Percentiles rank a stretch among this genome's conserved stretches.
Conservation (phyloP, 2,888 invertebrate species). For the Entomobrya multifasciata region DNA sequence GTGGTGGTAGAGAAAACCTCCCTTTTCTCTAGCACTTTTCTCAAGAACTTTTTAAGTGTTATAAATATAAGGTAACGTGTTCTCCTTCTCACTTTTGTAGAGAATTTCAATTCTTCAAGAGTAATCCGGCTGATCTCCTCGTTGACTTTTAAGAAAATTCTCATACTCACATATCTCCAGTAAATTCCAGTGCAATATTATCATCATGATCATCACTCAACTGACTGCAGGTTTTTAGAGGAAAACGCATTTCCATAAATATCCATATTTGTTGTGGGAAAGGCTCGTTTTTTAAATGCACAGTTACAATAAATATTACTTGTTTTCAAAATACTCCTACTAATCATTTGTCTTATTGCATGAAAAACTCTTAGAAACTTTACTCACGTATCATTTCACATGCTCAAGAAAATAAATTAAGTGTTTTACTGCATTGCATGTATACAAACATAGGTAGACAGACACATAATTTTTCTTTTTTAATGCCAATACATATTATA, state of each 20-base stretch:
- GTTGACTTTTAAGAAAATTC: constrained; percentile 19
- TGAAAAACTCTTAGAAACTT: not conserved
- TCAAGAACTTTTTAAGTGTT: constrained; percentile 31
- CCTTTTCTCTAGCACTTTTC: constrained; percentile 12
- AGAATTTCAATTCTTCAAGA: constrained; percentile 1
- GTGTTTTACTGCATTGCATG: not conserved
- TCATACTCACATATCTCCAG: not conserved
- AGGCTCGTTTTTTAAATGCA: not conserved
- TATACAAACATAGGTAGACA: no score
- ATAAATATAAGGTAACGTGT: not conserved
- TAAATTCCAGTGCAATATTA: constrained; percentile 12
- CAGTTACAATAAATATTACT: constrained; percentile 15
- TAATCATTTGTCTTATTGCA: constrained; percentile 17
- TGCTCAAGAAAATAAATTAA: constrained; percentile 1
- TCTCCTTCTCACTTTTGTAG: not conserved
- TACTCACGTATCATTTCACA: no score
- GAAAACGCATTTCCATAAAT: constrained; percentile 38
- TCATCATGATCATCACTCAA: no score
- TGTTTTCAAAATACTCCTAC: constrained; percentile 26
- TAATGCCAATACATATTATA: no score
- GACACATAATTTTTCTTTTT: no score
- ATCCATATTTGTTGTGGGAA: constrained; percentile 12
- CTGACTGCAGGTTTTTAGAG: no score
- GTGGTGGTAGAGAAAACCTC: constrained; percentile 18
- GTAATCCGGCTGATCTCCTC: constrained; percentile 15